Base-by-base conservation (phyloP, 1,140 invertebrate species). In the Popillia japonica region DNA sequence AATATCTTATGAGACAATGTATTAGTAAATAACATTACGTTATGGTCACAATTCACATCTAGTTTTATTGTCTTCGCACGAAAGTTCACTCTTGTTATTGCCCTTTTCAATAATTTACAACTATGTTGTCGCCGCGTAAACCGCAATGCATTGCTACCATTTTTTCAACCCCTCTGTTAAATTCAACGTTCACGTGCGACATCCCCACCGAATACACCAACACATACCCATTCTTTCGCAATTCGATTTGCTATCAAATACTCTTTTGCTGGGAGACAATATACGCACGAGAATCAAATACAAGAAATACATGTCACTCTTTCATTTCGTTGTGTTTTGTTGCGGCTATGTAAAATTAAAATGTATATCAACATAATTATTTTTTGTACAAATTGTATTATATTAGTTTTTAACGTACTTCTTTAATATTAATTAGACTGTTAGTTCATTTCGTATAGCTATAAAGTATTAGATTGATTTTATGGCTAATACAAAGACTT, bases 51-150 rank as follows among this genome's bases (percentile, higher is more conserved):
- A 68, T 68, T 68, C 59, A 64, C n/a, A 64, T 64, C 20, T 20
- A 4, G 61, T 68, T 68, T 68, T 68, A 68, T 68, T 68, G 61
- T 23, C 22, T 68, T 27, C 27, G 61, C 22, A 8, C 61, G 22
- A 22, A 68, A 22, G 61, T 68, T 68, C 61, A 34, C 61, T 68
- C 20, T n/a, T 7, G 61, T 68, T 68, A 68, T 68, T 68, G 61
- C 22, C 61, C 14, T 20, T 68, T 68, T 68, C 23, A 68, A 68
- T 68, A 68, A 68, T 68, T 68, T 20, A 68, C 61, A 0, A 68
- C 11, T 27, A 34, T 20, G 8, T 68, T 68, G 61, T 34, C 22
- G 61, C 61, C 61, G 22, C 22, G 27, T 68, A 27, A 68, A 22
- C 22, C 61, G 61, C 22, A 22, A 7, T 27, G 61, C 61, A 68